Evolutionary conservation across 2,113 vertebrate species (phyloP), one percentile per base, ranked within the genome.

Genomic region (Halcyon malimbica): DNA sequence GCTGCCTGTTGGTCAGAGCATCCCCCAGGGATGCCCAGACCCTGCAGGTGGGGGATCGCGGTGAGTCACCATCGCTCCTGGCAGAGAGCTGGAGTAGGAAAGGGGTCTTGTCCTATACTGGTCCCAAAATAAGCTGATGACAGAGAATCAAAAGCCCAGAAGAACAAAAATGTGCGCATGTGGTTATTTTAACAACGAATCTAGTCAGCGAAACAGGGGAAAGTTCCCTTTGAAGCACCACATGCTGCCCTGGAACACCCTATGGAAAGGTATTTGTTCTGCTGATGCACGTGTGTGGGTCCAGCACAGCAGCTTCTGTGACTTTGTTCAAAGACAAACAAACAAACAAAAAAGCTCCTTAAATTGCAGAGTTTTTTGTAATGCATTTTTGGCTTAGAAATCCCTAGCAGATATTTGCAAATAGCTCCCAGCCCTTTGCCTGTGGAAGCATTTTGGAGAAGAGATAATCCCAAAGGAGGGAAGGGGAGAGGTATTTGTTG

Each of bases 251-350:
- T 86, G 67, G 59, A 95, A 77, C 75, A 90, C 37, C 91, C 94
- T 35, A 4, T 91, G 89, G 89, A 85, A 94, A 73, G 70, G 74
- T 76, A 21, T 93, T 87, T 91, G 37, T 77, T 91, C 70, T 95
- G 75, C 41, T 0, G 13, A 74, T 83, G 68, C 87, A 85, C 4
- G 1, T 46, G 64, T 57, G 65, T 63, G 73, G 51, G 37, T 90
- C 75, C 85, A 80, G 90, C 77, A 48, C 41, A 88, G 81, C 65
- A 82, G 87, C 63, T 85, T 88, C 86, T 77, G 46, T 59, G 75
- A 73, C 92, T 93, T 71, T 74, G 25, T 83, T 90, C 63, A 80
- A 84, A 96, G 76, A 25, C 23, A 80, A 54, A 70, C 50, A 68
- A 87, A 83, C 23, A 89, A 87, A 93, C 37, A 71, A 83, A 54